Base-by-base conservation (phyloP, 2,797 vertebrate genomes). In the Megalops cyprinoides region DNA sequence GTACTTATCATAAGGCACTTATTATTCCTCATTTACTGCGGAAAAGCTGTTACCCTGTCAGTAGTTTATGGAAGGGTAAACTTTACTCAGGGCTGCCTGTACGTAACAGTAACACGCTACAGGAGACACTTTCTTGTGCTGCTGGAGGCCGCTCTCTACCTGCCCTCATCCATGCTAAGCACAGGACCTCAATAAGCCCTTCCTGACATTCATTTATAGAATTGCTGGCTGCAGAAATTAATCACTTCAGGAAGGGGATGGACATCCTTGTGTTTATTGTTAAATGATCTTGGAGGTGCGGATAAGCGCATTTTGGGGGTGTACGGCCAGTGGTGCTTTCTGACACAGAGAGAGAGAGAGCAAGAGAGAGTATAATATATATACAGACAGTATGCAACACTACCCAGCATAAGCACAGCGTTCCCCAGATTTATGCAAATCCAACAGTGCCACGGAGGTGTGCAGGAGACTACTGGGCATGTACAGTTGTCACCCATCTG, bases 31-130 rank as follows among this genome's bases (percentile, higher is more conserved):
- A 80, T 81, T 82, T 82, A 82, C 62, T 80, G 62, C 79, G 44
- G 67, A 79, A 83, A 85, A 76, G 78, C 83, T 85, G 76, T 85
- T 79, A 83, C 67, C 76, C 42, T 78, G 78, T 82, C 83, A 77
- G 62, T 53, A 79, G 81, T 84, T 87, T 79, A 81, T 82, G 79
- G 82, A 82, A 73, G 69, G 77, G 83, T 85, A 83, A 82, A 86
- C 85, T 87, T 85, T 77, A 80, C 81, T 84, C 55, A 56, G 60
- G 82, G 53, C 71, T 60, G 1, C 62, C 73, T 74, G 49, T 82
- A 53, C 78, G 83, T 89, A 85, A 88, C 79, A 67, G 56, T 73
- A 85, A 88, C 87, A 85, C 78, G 81, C 78, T 84, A 73, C 80
- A 62, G 69, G 78, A 78, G 74, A 71, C 60, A 28, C n/a, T n/a